Conservation (phyloP, 2,113 vertebrate species). For the Pongo pygmaeus region DNA sequence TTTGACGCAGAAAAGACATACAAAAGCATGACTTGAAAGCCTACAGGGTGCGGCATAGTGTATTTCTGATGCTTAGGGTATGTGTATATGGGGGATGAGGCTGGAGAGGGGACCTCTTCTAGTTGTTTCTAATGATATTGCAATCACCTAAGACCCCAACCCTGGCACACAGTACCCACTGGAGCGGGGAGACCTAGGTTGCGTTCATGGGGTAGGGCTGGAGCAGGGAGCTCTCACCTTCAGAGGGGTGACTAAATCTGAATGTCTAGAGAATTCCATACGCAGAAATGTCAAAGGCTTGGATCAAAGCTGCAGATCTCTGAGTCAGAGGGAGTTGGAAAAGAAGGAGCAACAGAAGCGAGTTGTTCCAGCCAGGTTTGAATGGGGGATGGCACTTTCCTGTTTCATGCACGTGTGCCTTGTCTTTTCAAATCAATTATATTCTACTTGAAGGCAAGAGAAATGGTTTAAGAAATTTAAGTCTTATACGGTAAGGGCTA, state of each 20-base stretch:
- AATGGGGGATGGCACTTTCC: background rate
- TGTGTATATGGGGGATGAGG: background rate
- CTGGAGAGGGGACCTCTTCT: background rate
- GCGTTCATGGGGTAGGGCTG: no score
- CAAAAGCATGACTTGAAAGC: background rate
- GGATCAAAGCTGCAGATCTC: background rate
- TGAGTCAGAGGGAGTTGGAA: background rate
- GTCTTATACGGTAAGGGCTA: background rate
- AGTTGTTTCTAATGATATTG: no score
- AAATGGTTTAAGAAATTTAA: background rate
- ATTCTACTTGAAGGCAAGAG: background rate
- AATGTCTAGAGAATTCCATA: background rate
- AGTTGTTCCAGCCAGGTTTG: background rate
- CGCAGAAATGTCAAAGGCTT: background rate
- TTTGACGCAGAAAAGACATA: background rate
- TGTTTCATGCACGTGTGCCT: background rate
- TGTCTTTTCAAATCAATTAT: background rate
- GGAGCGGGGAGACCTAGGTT: background rate
- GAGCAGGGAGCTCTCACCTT: background rate
- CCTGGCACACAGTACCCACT: background rate
- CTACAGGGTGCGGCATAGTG: fast-evolving
- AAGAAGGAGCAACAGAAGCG: background rate
- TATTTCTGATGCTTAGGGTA: background rate
- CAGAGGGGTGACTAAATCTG: background rate
- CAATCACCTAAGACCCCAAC: background rate